Base-by-base conservation (phyloP, 2,797 vertebrate species). In the Borostomias antarcticus region DNA sequence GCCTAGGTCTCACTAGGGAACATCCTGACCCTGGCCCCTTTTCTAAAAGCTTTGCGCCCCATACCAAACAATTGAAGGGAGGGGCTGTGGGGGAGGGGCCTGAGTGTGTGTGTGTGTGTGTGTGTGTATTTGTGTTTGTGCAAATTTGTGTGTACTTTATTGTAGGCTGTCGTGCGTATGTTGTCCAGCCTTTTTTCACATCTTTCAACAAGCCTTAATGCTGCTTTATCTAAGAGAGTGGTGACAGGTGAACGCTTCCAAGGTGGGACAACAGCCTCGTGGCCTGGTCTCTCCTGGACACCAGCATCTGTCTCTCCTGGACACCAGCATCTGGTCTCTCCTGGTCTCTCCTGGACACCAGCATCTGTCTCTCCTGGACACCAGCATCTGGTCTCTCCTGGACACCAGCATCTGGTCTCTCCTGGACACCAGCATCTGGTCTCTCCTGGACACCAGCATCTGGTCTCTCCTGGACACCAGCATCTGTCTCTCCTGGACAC, bases 11-110 rank as follows among this genome's bases (percentile, higher is more conserved):
- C 86, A 83, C 71, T 33, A 56, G 87, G 83, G 73, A 81, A 47
- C 73, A 69, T 67, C 66, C 65, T 86, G 76, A 84, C 82, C 83
- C 60, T 37, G 73, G 71, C 76, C 70, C 78, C 85, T 80, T 82
- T 88, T 84, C 84, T 91, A 83, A 92, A 89, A 93, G 90, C 88
- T 91, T 91, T 88, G 68, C 68, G 64, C 81, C 85, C 84, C 78
- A 70, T 82, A 81, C 73, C 81, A 83, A 86, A 87, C 81, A 82
- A 73, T 82, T 54, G 47, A 40, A 65, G 71, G 82, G 81, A 76
- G 77, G 80, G 76, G 73, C 70, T 21, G 28, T 13, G 66, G 26
- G 0, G 25, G 60, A 23, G 62, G 68, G 61, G 5, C 48, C 8
- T 56, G 50, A 23, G n/a, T 26, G 45, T 10, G 9, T 54, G 51